phyloP scores from a whole-genome alignment of 2,888 invertebrate species.

The Autographa pulchrina region DNA sequence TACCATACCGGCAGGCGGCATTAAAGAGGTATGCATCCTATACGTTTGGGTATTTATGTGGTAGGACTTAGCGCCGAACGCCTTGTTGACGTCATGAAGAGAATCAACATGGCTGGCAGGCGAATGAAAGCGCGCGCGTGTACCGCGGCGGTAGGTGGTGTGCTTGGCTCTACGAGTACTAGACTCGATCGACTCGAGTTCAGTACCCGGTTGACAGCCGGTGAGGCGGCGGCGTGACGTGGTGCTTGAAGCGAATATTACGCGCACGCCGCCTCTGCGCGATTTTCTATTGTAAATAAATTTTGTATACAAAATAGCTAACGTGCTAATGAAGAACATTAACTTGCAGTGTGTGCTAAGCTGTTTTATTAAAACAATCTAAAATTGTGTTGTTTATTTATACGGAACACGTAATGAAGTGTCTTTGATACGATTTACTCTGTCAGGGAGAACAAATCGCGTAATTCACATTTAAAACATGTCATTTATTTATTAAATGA shows the following conservation, averaged over 20 bases:
- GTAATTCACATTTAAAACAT: slow-evolving; percentile 52
- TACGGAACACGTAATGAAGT: slow-evolving; percentile 64
- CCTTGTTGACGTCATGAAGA: slow-evolving; percentile 79
- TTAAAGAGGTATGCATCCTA: slow-evolving; percentile 11
- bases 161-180: slow-evolving; percentile 70
- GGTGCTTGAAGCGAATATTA: slow-evolving; percentile 67
- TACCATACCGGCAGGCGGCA: not conserved
- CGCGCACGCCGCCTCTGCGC: slow-evolving; percentile 87
- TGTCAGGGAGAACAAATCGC: slow-evolving; percentile 63
- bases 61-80: slow-evolving; percentile 38
- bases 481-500: slow-evolving; percentile 57
- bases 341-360: slow-evolving; percentile 63
- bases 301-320: slow-evolving; percentile 76
- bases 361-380: slow-evolving; percentile 51
- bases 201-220: slow-evolving; percentile 89
- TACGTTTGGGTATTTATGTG: not conserved
- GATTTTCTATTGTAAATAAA: slow-evolving; percentile 84
- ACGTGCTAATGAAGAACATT: slow-evolving; percentile 67
- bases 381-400: slow-evolving; percentile 58
- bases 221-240: slow-evolving; percentile 85
- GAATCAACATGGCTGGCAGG: slow-evolving; percentile 80
- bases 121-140: slow-evolving; percentile 80
- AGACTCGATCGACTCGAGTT: slow-evolving; percentile 79
- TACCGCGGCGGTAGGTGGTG: slow-evolving; percentile 70
- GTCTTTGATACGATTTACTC: slow-evolving; percentile 79